Evolutionary conservation across 2,797 vertebrate species (phyloP).

Genomic region (Otolemur crassicaudatus): DNA sequence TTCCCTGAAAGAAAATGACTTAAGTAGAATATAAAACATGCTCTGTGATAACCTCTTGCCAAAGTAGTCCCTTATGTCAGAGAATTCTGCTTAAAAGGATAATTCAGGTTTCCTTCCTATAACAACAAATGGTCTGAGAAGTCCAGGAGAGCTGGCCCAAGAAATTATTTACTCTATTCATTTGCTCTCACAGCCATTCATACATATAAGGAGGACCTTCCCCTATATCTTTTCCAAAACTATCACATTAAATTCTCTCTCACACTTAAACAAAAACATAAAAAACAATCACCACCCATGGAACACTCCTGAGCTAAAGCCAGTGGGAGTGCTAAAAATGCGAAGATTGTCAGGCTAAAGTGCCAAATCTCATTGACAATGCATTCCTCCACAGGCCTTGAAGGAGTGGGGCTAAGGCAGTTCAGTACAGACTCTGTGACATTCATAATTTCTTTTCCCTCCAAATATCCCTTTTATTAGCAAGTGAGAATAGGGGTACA

Average conservation of each 20-base stretch:
- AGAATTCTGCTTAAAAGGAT: constrained; percentile 25
- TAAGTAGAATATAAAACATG: constrained; percentile 33
- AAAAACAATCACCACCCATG: neutral
- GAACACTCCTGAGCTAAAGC: neutral
- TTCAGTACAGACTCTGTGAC: neutral
- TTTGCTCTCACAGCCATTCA: neutral
- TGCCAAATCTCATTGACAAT: constrained; percentile 40
- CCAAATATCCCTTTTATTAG: constrained; percentile 8
- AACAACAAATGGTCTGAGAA: neutral
- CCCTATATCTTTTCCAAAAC: neutral
- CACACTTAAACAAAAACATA: neutral
- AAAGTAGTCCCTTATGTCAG: neutral
- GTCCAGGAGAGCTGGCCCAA: neutral
- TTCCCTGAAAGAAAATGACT: neutral
- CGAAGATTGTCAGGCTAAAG: neutral
- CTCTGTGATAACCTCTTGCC: neutral
- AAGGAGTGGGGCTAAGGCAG: neutral
- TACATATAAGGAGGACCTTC: neutral
- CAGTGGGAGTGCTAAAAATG: neutral
- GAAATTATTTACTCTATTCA: neutral
- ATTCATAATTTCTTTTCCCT: constrained; percentile 40
- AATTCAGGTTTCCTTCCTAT: neutral
- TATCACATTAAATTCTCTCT: neutral
- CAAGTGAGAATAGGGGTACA: constrained; percentile 33
- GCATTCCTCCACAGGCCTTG: neutral